phyloP scores from a whole-genome alignment of 1,140 invertebrate genomes.

The Cyclina sinensis region DNA sequence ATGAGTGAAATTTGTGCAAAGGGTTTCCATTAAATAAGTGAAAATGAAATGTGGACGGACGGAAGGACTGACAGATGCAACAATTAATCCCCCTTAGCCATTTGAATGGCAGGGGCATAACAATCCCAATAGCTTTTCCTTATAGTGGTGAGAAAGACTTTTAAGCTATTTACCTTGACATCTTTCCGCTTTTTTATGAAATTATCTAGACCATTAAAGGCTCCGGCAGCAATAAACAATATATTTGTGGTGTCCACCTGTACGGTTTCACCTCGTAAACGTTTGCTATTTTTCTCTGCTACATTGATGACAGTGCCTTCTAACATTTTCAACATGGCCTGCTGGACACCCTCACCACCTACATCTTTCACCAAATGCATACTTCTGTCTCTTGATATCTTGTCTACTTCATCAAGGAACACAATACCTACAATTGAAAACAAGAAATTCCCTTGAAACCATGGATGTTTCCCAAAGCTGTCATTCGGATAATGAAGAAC shows the following conservation, averaged over 20 bases:
- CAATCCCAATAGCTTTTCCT: too few species aligned
- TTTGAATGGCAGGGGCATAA: too few species aligned
- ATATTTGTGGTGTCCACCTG: slow-evolving; percentile 99
- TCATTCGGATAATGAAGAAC: too few species aligned
- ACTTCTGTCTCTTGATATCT: slow-evolving; percentile 99
- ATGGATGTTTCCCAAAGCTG: too few species aligned
- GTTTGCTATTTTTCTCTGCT: slow-evolving; percentile 91
- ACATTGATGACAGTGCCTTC: slow-evolving; percentile 99
- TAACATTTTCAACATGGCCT: slow-evolving; percentile 94
- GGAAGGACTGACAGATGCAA: too few species aligned
- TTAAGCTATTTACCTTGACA: slow-evolving; percentile 91
- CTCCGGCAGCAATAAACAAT: slow-evolving; percentile 99
- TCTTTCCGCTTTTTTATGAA: slow-evolving; percentile 97
- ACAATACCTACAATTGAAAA: slow-evolving; percentile 92
- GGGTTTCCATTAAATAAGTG: too few species aligned
- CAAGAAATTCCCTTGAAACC: too few species aligned
- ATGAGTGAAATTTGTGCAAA: too few species aligned
- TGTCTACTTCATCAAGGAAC: slow-evolving; percentile 99
- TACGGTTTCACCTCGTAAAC: slow-evolving; percentile 97
- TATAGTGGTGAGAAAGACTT: too few species aligned
- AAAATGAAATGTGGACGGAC: too few species aligned
- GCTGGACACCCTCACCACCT: slow-evolving; percentile 99
- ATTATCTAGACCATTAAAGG: slow-evolving; percentile 98
- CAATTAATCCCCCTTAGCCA: too few species aligned
- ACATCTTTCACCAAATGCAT: slow-evolving; percentile 99